Conservation (phyloP, 1,140 invertebrate genomes). For the Drosophila simulans region DNA sequence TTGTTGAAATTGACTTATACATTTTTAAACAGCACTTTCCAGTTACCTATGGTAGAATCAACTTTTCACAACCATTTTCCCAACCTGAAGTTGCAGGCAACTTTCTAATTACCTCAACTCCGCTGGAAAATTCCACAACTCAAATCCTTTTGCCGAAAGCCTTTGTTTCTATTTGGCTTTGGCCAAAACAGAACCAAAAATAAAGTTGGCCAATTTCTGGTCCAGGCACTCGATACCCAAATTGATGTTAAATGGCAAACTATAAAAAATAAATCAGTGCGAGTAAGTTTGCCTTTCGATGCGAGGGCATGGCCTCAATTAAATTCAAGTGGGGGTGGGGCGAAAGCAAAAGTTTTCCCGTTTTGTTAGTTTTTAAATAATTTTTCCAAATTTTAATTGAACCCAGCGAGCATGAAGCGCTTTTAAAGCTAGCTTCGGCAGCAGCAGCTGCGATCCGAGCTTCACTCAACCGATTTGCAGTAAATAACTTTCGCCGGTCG, state of each 20-base stretch:
- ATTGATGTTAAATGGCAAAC: conserved; percentile 55
- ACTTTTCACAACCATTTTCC: conserved; percentile 29
- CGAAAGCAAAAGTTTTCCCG: conserved; percentile 59
- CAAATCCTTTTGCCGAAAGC: conserved; percentile 27
- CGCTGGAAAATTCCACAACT: conserved; percentile 26
- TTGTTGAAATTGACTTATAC: not conserved
- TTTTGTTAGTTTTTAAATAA: conserved; percentile 71
- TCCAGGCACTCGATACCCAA: conserved; percentile 60
- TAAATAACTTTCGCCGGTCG: conserved; percentile 76
- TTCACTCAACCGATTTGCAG: conserved; percentile 76
- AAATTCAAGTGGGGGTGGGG: conserved; percentile 36
- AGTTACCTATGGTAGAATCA: conserved; percentile 17
- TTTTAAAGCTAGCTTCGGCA: conserved; percentile 51
- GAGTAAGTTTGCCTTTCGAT: conserved; percentile 22
- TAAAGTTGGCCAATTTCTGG: conserved; percentile 63
- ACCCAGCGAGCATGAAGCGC: conserved; percentile 9
- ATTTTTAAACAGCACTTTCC: conserved; percentile 15
- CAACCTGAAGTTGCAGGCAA: conserved; percentile 36
- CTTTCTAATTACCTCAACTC: conserved; percentile 59
- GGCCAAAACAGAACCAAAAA: conserved; percentile 26
- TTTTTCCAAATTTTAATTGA: conserved; percentile 74
- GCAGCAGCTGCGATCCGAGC: conserved; percentile 62
- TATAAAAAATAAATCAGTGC: conserved; percentile 42
- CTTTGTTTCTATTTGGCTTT: conserved; percentile 49
- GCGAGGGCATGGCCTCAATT: conserved; percentile 60